Evolutionary conservation across 2,888 invertebrate species (phyloP), one percentile per base, ranked within the genome.

Genomic region (Lithodes maja): DNA sequence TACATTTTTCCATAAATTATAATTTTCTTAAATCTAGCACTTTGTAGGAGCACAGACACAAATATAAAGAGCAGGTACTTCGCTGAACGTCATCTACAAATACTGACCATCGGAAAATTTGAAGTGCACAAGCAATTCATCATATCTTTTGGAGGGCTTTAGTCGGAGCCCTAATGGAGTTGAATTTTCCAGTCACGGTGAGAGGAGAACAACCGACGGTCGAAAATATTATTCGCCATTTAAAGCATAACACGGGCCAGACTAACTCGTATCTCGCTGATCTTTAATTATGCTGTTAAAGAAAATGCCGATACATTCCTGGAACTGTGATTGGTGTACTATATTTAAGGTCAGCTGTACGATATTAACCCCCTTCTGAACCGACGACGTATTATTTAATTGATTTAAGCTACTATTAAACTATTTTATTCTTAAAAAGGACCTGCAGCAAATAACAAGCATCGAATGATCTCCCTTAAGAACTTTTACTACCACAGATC

Each of bases 31-130:
- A 71, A 83, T 2, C 83, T 71, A 75, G 33, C 83, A 83, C 74
- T 68, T 83, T 75, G 54, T 83, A 75, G 83, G 83, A 83, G 83
- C 83, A 83, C 53, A 83, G 83, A 75, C 71, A 71, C 71, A 71
- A 71, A 71, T n/a, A n/a, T 15, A 61, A 61, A 61, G 80, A 80
- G 52, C 86, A 86, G 86, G 86, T 86, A 86, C 86, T 80, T 79
- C 81, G 74, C 55, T 86, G 81, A 74, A 86, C 86, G 82, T 82
- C 68, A 74, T 82, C 81, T 33, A 75, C 75, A 68, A 81, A 82
- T 86, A 86, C 86, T 86, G 86, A 86, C 86, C 86, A 82, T 82
- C 52, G 81, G 77, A 82, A 81, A 12, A 54, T 68, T 12, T 61
- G 61, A 61, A 61, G 12, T 61, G 61, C 61, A 61, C 5, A 5